phyloP scores from a whole-genome alignment of 1,140 invertebrate genomes.

The Hylaeus volcanicus region DNA sequence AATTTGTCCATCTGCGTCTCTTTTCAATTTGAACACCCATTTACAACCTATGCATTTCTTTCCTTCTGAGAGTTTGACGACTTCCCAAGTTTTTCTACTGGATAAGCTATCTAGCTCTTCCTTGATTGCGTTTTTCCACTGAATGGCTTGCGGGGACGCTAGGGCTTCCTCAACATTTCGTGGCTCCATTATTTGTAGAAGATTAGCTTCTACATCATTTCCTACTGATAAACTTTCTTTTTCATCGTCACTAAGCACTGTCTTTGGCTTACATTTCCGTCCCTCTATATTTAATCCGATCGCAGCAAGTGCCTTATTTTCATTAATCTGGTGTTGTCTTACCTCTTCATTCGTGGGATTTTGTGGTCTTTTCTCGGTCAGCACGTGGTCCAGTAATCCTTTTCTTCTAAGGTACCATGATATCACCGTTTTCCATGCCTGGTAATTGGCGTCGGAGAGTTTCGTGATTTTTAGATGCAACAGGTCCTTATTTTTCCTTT shows the following conservation, averaged over 20 bases:
- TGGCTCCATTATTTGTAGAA: slow-evolving; percentile 7
- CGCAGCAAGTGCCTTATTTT: too few relatives aligned
- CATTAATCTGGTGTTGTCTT: too few relatives aligned
- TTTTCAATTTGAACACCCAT: slow-evolving; percentile 21
- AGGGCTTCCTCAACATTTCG: neutral
- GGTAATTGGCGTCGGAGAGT: too few relatives aligned
- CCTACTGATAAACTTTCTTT: neutral
- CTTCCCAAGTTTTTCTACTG: slow-evolving; percentile 4
- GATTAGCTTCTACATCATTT: slow-evolving; percentile 6
- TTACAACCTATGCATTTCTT: slow-evolving; percentile 9
- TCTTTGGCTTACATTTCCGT: neutral
- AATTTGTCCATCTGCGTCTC: neutral
- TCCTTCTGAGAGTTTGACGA: neutral
- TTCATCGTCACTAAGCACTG: neutral
- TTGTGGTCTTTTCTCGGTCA: too few relatives aligned
- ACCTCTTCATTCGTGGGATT: too few relatives aligned
- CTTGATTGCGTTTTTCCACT: slow-evolving; percentile 4
- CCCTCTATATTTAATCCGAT: neutral
- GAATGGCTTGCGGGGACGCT: neutral
- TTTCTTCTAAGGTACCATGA: too few relatives aligned
- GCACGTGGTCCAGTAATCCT: too few relatives aligned
- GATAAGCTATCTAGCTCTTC: slow-evolving; percentile 10
- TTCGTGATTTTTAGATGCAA: too few relatives aligned
- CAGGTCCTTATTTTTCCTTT: too few relatives aligned
- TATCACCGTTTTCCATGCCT: too few relatives aligned